phyloP scores from a whole-genome alignment of 1,140 invertebrate genomes.

The Apis cerana region DNA sequence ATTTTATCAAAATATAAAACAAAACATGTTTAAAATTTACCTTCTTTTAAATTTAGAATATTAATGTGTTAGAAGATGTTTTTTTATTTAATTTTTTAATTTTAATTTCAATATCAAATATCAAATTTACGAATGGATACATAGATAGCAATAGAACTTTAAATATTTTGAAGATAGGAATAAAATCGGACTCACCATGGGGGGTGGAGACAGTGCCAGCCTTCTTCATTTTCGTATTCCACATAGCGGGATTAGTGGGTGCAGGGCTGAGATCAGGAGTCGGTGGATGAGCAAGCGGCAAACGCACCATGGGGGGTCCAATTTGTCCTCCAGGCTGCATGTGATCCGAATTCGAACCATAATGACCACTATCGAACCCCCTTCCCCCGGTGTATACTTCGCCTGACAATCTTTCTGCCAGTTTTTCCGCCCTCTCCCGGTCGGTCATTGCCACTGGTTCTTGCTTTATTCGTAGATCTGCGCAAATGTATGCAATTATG shows the following conservation, averaged over 20 bases:
- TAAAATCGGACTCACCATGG: conserved; percentile 80
- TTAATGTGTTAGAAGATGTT: no score
- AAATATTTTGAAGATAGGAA: neutral
- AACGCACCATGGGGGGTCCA: conserved; percentile 67
- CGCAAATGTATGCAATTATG: neutral
- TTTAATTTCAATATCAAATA: no score
- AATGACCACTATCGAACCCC: conserved; percentile 73
- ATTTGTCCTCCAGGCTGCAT: conserved; percentile 69
- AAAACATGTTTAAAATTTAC: no score
- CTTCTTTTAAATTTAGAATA: no score
- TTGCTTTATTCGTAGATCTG: conserved; percentile 85
- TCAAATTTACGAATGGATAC: no score
- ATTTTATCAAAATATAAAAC: no score
- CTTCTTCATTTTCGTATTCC: conserved; percentile 83
- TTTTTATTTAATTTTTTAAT: neutral
- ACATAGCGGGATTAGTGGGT: conserved; percentile 76
- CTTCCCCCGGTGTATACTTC: conserved; percentile 74
- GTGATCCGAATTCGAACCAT: conserved; percentile 74
- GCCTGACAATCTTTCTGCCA: conserved; percentile 78
- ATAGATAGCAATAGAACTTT: neutral
- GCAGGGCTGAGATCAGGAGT: conserved; percentile 80
- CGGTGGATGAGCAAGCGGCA: conserved; percentile 73
- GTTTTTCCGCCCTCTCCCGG: conserved; percentile 79
- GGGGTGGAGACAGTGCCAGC: conserved; percentile 83
- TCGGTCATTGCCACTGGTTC: conserved; percentile 80